These are phyloP conservation scores for Podilymbus podiceps DNA, from an alignment of 2,113 vertebrate species.

Conservation along the genomic window DNA sequence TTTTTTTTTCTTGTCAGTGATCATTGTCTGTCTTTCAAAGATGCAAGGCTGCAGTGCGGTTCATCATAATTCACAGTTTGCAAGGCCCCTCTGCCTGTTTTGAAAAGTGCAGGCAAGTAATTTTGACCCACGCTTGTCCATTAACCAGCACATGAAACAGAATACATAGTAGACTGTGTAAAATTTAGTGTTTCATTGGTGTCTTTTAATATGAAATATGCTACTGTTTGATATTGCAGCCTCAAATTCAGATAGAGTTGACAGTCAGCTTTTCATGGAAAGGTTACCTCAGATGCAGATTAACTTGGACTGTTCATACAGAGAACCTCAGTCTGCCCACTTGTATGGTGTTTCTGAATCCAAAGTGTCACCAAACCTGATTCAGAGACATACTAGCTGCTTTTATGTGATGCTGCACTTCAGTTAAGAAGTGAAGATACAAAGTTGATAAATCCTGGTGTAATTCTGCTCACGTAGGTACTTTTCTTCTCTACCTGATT, in stretches of 20 bases:
- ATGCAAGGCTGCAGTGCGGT: neutral
- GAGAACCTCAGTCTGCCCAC: neutral
- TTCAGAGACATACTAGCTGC: neutral
- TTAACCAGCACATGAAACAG: neutral
- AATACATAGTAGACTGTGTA: neutral
- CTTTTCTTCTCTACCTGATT: neutral
- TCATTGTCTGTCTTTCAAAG: neutral
- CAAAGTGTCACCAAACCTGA: neutral
- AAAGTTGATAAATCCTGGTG: neutral
- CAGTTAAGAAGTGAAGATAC: neutral
- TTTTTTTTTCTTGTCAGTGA: neutral
- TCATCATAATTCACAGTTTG: neutral
- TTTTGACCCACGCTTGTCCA: neutral
- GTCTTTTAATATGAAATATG: neutral
- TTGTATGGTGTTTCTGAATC: neutral
- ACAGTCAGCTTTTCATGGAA: neutral
- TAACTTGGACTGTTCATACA: neutral
- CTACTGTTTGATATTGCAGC: neutral
- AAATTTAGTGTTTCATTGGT: neutral
- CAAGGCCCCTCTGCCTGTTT: constrained; percentile 4
- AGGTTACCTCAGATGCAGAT: neutral
- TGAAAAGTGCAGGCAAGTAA: neutral
- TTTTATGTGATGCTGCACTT: neutral
- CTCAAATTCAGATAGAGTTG: neutral
- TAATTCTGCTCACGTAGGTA: neutral